Conservation (phyloP, 2,888 invertebrate species). For the Leptura quadrifasciata region DNA sequence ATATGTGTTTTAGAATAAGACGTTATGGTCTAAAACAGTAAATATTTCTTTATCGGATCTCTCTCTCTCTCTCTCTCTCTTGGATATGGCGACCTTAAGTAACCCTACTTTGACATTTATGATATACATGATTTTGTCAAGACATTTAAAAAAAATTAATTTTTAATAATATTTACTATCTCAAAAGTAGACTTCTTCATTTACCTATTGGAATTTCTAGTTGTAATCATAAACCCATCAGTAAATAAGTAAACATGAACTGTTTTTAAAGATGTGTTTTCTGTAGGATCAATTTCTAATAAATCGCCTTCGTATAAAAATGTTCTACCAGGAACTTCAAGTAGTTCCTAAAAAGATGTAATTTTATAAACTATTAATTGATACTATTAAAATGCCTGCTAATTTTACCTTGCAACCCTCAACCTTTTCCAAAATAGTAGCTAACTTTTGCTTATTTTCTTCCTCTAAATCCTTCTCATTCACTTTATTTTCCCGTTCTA, state of each 20-base stretch:
- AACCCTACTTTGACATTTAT: no score
- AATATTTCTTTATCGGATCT: no score
- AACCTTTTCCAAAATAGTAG: slow-evolving; percentile 87
- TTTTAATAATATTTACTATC: no score
- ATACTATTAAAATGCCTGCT: background rate
- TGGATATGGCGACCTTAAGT: no score
- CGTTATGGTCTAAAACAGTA: no score
- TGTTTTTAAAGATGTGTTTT: slow-evolving; percentile 89
- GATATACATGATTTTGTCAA: no score
- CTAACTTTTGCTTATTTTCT: slow-evolving; percentile 79
- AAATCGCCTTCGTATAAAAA: slow-evolving; percentile 95
- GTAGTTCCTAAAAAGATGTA: slow-evolving; percentile 76
- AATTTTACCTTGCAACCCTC: slow-evolving; percentile 85
- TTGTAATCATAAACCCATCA: slow-evolving; percentile 93
- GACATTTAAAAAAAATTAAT: no score
- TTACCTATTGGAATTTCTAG: slow-evolving; percentile 82
- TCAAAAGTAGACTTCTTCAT: background rate
- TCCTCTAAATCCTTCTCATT: slow-evolving; percentile 74
- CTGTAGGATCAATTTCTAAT: slow-evolving; percentile 91
- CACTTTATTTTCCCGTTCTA: slow-evolving; percentile 71
- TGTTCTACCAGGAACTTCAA: slow-evolving; percentile 84
- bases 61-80: no score
- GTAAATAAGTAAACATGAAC: slow-evolving; percentile 95
- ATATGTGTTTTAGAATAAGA: no score
- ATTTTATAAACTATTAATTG: background rate